Evolutionary conservation across 2,113 vertebrate genomes (phyloP), one percentile per base, ranked within the genome.

Genomic region (Calyptomena viridis): DNA sequence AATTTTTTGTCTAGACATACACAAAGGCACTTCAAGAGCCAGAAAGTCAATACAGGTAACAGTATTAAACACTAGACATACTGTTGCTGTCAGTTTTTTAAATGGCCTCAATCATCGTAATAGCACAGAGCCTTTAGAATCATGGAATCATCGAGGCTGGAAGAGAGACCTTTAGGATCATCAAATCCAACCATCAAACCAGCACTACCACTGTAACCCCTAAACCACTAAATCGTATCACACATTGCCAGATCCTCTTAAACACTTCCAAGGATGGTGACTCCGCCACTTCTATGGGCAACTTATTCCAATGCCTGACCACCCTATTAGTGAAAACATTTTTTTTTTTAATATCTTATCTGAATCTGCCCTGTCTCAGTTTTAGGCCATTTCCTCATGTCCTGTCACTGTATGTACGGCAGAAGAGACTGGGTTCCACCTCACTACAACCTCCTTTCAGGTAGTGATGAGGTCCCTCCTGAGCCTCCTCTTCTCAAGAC

Each of bases 401-500:
- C 59, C 35, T 60, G 35, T 39, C 35, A 60, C 35, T 4, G 3
- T 18, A 60, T 14, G 10, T 12, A 35, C 5, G 14, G 30, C 53
- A 56, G 31, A 56, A n/a, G 55, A 22, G 59, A 73, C 9, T 8
- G 7, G 18, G 27, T 4, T 12, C 27, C 27, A 81, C 27, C 15
- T 81, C 33, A 52, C 27, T 33, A 44, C 8, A 44, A 9, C 6
- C 27, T 59, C 21, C 40, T 33, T 39, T 74, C 28, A 52, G 33
- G 37, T 13, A 14, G 2, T 0, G 1, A 30, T 20, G 23, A 53
- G 13, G 46, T n/a, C 12, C 5, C 17, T 10, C 22, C 28, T 5
- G 18, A 77, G 39, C 40, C 40, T 19, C n/a, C 12, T 30, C 53
- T 33, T 56, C 53, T 31, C 0, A 0, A 42, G 21, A 27, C 58